These are phyloP conservation scores for Pseudochaenichthys georgianus DNA, from an alignment of 2,797 vertebrate genomes.

Conservation along the genomic window DNA sequence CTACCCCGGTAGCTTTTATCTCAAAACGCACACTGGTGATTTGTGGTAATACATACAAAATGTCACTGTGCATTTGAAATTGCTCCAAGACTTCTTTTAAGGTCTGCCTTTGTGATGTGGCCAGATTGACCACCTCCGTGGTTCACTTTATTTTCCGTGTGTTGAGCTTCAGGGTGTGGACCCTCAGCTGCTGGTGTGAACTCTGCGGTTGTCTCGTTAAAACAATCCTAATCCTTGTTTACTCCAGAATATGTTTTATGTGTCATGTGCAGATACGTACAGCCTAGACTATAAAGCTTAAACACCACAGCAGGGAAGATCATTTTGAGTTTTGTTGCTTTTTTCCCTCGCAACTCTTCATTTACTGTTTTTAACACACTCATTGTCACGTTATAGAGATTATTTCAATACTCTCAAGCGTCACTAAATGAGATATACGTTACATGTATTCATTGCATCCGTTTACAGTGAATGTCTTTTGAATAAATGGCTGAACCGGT, in stretches of 20 bases:
- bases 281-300: neutral
- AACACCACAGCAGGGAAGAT: neutral
- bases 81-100: neutral
- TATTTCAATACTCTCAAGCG: neutral
- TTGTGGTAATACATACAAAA: neutral
- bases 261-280: slow-evolving; percentile 14
- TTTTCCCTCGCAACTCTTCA: too few relatives aligned
- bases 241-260: slow-evolving; percentile 33
- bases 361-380: neutral
- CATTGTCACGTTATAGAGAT: slow-evolving; percentile 5
- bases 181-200: slow-evolving; percentile 39
- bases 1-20: too few relatives aligned
- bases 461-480: slow-evolving; percentile 29
- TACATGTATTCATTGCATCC: slow-evolving; percentile 17
- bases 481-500: slow-evolving; percentile 44
- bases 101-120: slow-evolving; percentile 12
- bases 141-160: slow-evolving; percentile 27
- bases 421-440: slow-evolving; percentile 27
- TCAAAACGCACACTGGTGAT: too few relatives aligned
- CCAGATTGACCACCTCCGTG: slow-evolving; percentile 15
- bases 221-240: slow-evolving; percentile 30
- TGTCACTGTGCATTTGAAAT: slow-evolving; percentile 19
- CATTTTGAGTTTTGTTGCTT: neutral
- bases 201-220: slow-evolving; percentile 39
- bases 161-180: slow-evolving; percentile 40